phyloP scores from a whole-genome alignment of 2,888 invertebrate species.

The Seladonia tumulorum region DNA sequence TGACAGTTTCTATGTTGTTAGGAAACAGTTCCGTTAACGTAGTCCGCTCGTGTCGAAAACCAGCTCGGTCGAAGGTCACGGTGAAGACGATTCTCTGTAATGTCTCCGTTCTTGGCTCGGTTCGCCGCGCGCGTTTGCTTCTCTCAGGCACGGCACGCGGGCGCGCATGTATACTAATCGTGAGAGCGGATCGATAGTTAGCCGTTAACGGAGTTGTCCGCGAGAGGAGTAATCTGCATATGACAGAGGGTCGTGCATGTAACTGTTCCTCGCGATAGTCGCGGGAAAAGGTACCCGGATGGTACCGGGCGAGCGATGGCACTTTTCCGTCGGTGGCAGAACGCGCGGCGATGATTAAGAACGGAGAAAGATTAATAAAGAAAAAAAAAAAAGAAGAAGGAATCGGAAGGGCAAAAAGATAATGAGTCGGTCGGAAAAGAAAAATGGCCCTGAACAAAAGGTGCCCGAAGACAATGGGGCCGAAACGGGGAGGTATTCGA shows the following conservation, averaged over 20 bases:
- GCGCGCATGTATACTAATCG: constrained; percentile 55
- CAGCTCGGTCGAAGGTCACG: neutral
- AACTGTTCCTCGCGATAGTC: constrained; percentile 37
- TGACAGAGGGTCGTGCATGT: constrained; percentile 51
- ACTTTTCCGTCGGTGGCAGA: neutral
- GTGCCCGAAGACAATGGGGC: constrained; percentile 5
- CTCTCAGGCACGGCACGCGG: constrained; percentile 17
- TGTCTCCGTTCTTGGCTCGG: constrained; percentile 37
- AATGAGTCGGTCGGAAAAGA: neutral
- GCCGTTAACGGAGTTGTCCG: constrained; percentile 28
- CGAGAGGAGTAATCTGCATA: constrained; percentile 18
- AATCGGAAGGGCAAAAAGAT: neutral
- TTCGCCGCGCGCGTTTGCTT: constrained; percentile 36
- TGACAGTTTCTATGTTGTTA: constrained; percentile 62
- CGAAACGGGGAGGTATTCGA: constrained; percentile 64
- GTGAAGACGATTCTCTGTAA: neutral
- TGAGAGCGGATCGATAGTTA: constrained; percentile 48
- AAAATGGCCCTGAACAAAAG: constrained; percentile 13
- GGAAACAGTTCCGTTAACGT: constrained; percentile 62
- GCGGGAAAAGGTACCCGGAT: constrained; percentile 35
- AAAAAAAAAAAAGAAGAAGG: too few species aligned
- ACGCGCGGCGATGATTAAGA: constrained; percentile 50
- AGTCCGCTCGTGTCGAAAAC: constrained; percentile 67
- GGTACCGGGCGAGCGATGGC: constrained; percentile 28
- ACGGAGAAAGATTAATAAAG: neutral